Evolutionary conservation across 2,797 vertebrate genomes (phyloP), one percentile per base, ranked within the genome.

Genomic region (Natrix natrix): DNA sequence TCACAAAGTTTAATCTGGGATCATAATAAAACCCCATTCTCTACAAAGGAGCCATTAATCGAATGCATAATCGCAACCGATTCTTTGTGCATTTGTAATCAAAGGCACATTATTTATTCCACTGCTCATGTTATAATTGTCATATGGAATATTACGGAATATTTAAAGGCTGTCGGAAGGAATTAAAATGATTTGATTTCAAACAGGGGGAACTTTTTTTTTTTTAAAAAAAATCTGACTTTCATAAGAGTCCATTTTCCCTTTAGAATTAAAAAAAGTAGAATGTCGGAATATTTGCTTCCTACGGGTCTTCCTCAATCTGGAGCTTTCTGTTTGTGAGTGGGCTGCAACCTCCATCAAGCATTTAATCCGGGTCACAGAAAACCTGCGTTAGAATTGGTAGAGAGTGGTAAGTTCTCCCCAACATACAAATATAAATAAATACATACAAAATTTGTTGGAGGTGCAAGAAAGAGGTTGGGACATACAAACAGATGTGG

Each of bases 71-170:
- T 96, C 91, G 91, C 22, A 93, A 95, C 94, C 16, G 87, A 95
- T 93, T 93, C 86, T 92, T 95, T 96, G 93, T 95, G 56, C 54
- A 91, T 97, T 97, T 97, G 94, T 94, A 97, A 97, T 97, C 91
- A 93, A 95, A 96, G 94, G 93, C 93, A 95, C 89, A 95, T 95
- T 96, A 96, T 94, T 96, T 95, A 96, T 97, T 97, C 95, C 88
- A 91, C 96, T 97, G 91, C 90, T 93, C 94, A 97, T 97, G 96
- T 96, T 96, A 94, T 95, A 37, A 98, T 97, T 97, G 83, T 97
- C 96, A 97, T 96, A 95, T 95, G 96, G 97, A 91, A 43, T 95
- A 95, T 94, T 96, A 94, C 52, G 92, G 90, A 92, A 92, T 93
- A 91, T 92, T 91, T 94, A 94, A 92, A 94, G 95, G 92, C 91